A percentile compares a stretch with the other conserved stretches of the same genome.
These are phyloP conservation scores for Cnemophilus loriae DNA, from an alignment of 2,113 vertebrate species.

Conservation along the genomic window DNA sequence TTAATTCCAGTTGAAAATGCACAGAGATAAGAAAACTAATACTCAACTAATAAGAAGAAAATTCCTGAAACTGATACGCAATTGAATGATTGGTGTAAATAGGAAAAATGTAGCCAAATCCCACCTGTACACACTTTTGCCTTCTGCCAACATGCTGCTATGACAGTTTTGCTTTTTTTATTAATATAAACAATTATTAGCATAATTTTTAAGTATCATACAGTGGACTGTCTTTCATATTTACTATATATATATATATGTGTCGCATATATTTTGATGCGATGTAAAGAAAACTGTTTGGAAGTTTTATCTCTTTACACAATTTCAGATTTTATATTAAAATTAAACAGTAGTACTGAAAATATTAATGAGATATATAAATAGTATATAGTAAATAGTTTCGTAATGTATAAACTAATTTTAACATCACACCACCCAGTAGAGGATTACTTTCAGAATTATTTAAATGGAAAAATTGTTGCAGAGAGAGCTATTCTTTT, in stretches of 20 bases:
- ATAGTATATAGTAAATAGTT: neutral
- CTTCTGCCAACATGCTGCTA: neutral
- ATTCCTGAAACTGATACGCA: neutral
- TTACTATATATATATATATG: neutral
- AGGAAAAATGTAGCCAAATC: neutral
- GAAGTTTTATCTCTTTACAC: neutral
- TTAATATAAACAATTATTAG: neutral
- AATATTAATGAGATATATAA: neutral
- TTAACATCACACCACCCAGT: neutral
- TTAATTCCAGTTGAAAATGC: neutral
- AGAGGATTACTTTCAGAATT: neutral
- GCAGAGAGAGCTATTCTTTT: neutral
- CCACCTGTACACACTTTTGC: neutral
- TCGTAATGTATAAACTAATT: neutral
- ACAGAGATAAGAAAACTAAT: neutral
- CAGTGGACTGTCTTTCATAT: neutral
- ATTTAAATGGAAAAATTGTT: neutral
- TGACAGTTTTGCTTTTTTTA: neutral
- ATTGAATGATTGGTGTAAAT: neutral
- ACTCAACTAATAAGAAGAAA: neutral
- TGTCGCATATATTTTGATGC: neutral
- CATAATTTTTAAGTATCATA: neutral
- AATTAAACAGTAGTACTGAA: neutral
- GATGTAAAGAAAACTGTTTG: neutral
- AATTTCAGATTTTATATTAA: neutral